Conservation (phyloP, 2,797 vertebrate genomes). For the Zalophus californianus region DNA sequence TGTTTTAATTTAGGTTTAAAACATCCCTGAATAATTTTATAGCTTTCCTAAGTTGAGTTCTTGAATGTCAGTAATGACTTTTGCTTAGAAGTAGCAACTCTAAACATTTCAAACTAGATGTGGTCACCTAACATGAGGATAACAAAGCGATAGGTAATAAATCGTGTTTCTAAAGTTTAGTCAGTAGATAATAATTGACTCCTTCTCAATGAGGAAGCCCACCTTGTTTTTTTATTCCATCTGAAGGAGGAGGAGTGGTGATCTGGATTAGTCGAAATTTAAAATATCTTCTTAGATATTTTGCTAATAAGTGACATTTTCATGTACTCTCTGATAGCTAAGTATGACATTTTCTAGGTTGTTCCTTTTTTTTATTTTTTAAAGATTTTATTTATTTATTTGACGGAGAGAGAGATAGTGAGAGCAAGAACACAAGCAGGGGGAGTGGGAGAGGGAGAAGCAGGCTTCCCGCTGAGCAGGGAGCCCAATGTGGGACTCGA, state of each 20-base stretch:
- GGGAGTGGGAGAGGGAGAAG: no score
- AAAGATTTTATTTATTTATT: no score
- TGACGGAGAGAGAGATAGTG: no score
- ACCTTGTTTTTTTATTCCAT: not conserved
- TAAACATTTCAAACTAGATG: not conserved
- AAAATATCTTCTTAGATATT: not conserved
- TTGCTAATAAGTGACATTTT: not conserved
- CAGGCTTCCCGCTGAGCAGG: no score
- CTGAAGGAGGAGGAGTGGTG: not conserved
- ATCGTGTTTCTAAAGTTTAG: not conserved
- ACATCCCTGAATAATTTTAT: not conserved
- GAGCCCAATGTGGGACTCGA: no score
- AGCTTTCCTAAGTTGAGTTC: not conserved
- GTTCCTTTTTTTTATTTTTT: no score
- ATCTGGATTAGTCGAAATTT: not conserved
- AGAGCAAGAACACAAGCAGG: no score
- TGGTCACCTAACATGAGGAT: not conserved
- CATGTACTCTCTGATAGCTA: not conserved
- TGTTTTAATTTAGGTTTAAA: conserved; percentile 27
- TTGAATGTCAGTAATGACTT: not conserved
- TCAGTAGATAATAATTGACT: not conserved
- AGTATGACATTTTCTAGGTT: not conserved
- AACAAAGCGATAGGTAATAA: not conserved
- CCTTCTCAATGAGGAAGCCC: not conserved
- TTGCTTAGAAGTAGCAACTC: not conserved